phyloP scores from a whole-genome alignment of 2,888 invertebrate species.

The Leptopilina drosophilae region DNA sequence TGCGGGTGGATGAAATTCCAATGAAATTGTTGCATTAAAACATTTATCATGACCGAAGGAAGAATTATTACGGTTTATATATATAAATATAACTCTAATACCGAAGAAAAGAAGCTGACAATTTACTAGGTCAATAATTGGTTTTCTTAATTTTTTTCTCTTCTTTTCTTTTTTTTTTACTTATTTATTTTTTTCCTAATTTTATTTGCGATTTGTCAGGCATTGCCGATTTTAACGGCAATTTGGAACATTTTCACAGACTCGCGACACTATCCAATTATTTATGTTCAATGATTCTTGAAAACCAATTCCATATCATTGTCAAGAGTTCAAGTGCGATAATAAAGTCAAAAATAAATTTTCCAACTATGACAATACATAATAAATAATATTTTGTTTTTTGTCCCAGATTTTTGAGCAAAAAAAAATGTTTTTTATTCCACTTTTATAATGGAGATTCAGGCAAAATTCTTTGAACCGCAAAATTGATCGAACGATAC shows the following conservation, averaged over 20 bases:
- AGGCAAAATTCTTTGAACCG: background rate
- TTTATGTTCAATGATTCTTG: slow-evolving; percentile 48
- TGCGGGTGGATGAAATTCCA: slow-evolving; percentile 2
- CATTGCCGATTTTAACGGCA: slow-evolving; percentile 34
- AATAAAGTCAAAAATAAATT: too few species aligned
- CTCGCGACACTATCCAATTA: slow-evolving; percentile 21
- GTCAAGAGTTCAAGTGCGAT: too few species aligned
- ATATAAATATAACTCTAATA: too few species aligned
- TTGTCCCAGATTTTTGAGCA: too few species aligned
- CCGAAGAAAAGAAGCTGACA: background rate
- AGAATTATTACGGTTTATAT: slow-evolving; percentile 18
- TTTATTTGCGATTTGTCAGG: slow-evolving; percentile 38
- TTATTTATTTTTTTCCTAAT: too few species aligned
- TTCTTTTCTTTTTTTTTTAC: background rate
- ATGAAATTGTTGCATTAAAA: background rate
- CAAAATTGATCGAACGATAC: slow-evolving; percentile 42
- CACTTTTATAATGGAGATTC: background rate
- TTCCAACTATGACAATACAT: too few species aligned
- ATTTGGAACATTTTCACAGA: background rate
- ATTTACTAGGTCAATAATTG: slow-evolving; percentile 20
- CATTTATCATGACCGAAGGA: background rate
- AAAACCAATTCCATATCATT: slow-evolving; percentile 9
- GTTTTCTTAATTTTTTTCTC: slow-evolving; percentile 25
- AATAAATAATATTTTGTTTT: too few species aligned
- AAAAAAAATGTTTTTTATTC: background rate